phyloP scores from a whole-genome alignment of 2,888 invertebrate genomes.

The Ennomos erosarius region DNA sequence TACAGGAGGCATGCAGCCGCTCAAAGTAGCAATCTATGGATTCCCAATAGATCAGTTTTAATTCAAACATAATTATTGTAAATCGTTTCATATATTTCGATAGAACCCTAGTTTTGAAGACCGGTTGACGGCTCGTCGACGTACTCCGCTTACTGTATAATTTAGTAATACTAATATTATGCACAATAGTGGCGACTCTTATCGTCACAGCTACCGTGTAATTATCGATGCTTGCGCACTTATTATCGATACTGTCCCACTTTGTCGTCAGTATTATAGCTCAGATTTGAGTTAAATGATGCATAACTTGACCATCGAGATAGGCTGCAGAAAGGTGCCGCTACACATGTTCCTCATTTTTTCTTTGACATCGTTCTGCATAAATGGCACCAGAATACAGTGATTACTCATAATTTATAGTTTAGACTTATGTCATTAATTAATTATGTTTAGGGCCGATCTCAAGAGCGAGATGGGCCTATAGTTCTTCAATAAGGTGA shows the following conservation, averaged over 20 bases:
- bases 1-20: too few relatives aligned
- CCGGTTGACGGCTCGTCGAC: conserved; percentile 49
- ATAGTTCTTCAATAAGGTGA: too few relatives aligned
- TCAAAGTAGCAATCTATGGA: too few relatives aligned
- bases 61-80: background rate
- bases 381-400: too few relatives aligned
- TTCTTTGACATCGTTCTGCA: too few relatives aligned
- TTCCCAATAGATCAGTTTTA: too few relatives aligned
- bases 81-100: background rate
- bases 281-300: conserved; percentile 72
- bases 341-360: too few relatives aligned
- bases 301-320: conserved; percentile 54
- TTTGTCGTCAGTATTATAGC: conserved; percentile 64
- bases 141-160: conserved; percentile 60
- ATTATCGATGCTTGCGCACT: conserved; percentile 68
- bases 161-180: conserved; percentile 78
- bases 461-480: too few relatives aligned
- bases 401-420: too few relatives aligned
- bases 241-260: conserved; percentile 59
- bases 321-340: background rate
- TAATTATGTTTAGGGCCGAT: too few relatives aligned
- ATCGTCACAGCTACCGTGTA: conserved; percentile 70
- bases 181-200: conserved; percentile 76
- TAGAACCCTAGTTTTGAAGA: conserved; percentile 39
- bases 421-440: too few relatives aligned